These are phyloP conservation scores for Chrosomus eos DNA, from an alignment of 2,797 vertebrate genomes.

Conservation along the genomic window DNA sequence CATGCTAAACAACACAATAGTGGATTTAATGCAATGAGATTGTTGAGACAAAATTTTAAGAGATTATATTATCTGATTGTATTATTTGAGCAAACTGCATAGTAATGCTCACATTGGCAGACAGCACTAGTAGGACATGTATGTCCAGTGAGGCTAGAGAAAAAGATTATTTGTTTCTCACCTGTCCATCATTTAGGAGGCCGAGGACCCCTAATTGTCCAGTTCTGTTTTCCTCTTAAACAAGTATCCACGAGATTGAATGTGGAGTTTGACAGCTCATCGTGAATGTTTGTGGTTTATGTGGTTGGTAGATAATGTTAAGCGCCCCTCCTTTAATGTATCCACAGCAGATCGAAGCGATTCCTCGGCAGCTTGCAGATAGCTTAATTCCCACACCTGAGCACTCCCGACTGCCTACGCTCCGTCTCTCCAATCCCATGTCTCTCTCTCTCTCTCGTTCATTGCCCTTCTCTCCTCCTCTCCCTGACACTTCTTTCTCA, in stretches of 20 bases:
- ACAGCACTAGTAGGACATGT: background rate
- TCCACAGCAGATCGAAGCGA: constrained; percentile 31
- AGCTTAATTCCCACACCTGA: constrained; percentile 54
- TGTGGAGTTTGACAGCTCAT: constrained; percentile 37
- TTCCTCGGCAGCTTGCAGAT: constrained; percentile 19
- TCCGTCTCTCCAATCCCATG: constrained; percentile 10
- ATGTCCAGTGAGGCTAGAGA: background rate
- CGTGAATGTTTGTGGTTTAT: constrained; percentile 22
- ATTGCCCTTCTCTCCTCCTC: constrained; percentile 2
- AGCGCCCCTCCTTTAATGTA: constrained; percentile 30
- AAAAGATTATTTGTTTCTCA: constrained; percentile 38
- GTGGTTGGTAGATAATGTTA: constrained; percentile 16
- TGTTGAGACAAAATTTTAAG: background rate
- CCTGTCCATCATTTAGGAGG: constrained; percentile 57
- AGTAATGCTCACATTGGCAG: background rate
- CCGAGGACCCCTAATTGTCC: constrained; percentile 22
- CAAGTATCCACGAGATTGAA: constrained; percentile 36
- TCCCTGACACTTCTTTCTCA: constrained; percentile 28
- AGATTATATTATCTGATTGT: background rate
- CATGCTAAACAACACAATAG: background rate
- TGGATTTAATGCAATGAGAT: background rate
- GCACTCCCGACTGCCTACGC: constrained; percentile 38
- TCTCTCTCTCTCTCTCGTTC: constrained; percentile 13
- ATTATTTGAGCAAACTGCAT: background rate
- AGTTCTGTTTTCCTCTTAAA: constrained; percentile 34